These are phyloP conservation scores for Betta splendens DNA, from an alignment of 2,797 vertebrate species.

Conservation along the genomic window DNA sequence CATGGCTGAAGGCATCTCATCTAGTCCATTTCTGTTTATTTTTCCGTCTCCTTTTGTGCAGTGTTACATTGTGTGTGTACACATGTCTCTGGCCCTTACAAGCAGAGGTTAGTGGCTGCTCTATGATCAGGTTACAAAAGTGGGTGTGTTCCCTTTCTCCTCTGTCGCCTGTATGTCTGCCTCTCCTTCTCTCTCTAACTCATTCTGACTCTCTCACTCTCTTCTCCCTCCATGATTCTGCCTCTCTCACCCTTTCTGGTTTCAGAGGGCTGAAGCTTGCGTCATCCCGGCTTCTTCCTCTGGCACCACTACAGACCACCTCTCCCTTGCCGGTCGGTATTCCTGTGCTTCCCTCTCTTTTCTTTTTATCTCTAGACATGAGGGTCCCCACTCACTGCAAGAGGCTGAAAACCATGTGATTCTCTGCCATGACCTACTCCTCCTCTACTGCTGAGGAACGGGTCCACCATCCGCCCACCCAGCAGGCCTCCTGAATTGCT, in stretches of 20 bases:
- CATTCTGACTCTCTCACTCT: conserved; percentile 59
- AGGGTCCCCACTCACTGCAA: conserved; percentile 70
- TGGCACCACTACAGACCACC: conserved; percentile 62
- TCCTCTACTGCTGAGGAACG: conserved; percentile 36
- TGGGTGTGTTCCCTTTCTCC: conserved; percentile 81
- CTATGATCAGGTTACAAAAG: conserved; percentile 83
- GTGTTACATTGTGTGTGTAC: conserved; percentile 11
- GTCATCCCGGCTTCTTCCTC: conserved; percentile 70
- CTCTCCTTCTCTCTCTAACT: conserved; percentile 68
- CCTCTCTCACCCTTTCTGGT: conserved; percentile 57
- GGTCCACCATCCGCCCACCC: conserved; percentile 31
- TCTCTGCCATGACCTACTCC: conserved; percentile 48
- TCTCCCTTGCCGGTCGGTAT: conserved; percentile 39
- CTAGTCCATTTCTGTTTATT: conserved; percentile 9
- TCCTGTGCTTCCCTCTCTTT: conserved; percentile 31
- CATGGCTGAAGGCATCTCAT: conserved; percentile 1
- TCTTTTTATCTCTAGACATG: conserved; percentile 52
- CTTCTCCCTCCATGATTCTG: conserved; percentile 48
- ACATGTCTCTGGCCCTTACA: conserved; percentile 60
- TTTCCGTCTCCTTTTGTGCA: conserved; percentile 6
- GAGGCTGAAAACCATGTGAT: conserved; percentile 68
- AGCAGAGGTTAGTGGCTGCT: conserved; percentile 74
- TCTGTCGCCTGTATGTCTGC: conserved; percentile 83
- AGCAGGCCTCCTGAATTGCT: conserved; percentile 9
- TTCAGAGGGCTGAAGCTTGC: conserved; percentile 62